Conservation (phyloP, 2,797 vertebrate species). For the Saxicola maurus region DNA sequence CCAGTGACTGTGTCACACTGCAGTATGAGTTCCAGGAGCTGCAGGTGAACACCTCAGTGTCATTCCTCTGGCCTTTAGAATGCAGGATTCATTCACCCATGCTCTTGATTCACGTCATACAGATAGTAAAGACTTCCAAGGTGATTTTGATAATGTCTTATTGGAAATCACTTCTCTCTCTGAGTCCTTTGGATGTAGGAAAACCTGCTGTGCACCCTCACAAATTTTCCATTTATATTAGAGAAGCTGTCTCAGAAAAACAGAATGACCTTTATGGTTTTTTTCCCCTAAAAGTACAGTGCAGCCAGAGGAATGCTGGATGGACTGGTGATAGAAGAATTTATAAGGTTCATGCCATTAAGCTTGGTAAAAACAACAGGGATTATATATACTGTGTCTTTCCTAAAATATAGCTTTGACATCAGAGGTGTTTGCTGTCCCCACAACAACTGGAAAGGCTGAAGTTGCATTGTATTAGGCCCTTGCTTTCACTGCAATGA, state of each 20-base stretch:
- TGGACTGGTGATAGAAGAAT: not conserved
- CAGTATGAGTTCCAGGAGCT: not conserved
- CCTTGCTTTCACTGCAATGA: not conserved
- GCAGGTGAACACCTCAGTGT: not conserved
- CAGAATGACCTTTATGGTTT: not conserved
- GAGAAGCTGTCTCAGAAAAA: not conserved
- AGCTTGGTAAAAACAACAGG: not conserved
- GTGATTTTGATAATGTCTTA: not conserved
- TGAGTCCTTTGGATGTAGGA: not conserved
- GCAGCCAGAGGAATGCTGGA: not conserved
- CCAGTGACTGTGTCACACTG: fast-evolving
- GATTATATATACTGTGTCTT: not conserved
- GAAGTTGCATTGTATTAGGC: not conserved
- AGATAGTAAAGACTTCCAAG: not conserved
- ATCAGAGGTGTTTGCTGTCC: not conserved
- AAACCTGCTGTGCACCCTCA: not conserved
- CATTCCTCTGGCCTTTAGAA: not conserved
- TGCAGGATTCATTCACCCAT: not conserved
- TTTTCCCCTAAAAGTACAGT: not conserved
- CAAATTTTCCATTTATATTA: not conserved
- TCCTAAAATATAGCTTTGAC: not conserved
- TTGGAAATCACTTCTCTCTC: not conserved
- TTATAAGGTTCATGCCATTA: not conserved
- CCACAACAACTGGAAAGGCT: not conserved
- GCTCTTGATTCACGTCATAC: fast-evolving